Percentiles rank a stretch among this genome's conserved stretches.
Conservation (phyloP, 1,140 invertebrate genomes). For the Spodoptera litura region DNA sequence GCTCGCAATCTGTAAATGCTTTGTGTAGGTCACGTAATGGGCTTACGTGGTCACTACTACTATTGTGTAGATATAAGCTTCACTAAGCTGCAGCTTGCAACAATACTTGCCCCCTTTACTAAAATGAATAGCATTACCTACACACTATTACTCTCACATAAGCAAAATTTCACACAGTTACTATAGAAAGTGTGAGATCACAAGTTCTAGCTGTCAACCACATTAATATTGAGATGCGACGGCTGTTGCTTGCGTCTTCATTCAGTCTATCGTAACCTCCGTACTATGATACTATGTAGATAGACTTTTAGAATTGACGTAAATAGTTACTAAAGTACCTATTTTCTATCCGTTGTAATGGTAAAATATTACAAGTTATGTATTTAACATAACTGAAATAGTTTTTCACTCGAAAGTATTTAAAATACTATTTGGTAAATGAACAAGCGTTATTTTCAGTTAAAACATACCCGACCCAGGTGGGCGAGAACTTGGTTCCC, state of each 20-base stretch:
- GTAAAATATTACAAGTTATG: neutral
- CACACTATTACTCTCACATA: neutral
- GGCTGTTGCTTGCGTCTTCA: constrained; percentile 27
- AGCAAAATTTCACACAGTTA: constrained; percentile 12
- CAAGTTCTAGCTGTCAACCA: constrained; percentile 24
- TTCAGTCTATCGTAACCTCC: constrained; percentile 1
- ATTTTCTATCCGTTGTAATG: no score
- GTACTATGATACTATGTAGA: neutral
- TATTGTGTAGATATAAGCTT: constrained; percentile 48
- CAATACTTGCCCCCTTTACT: neutral
- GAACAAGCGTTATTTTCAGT: constrained; percentile 16
- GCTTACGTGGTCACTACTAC: constrained; percentile 47
- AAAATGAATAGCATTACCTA: constrained; percentile 20
- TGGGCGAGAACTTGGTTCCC: constrained; percentile 9
- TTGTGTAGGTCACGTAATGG: constrained; percentile 59
- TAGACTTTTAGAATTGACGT: neutral
- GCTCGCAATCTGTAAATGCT: constrained; percentile 64
- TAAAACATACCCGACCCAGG: constrained; percentile 19
- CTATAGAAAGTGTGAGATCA: constrained; percentile 1
- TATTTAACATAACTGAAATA: neutral
- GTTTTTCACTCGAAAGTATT: neutral
- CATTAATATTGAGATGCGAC: constrained; percentile 47
- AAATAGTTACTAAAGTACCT: neutral
- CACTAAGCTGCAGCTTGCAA: constrained; percentile 42
- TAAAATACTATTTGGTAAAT: neutral